Base-by-base conservation (phyloP, 2,797 vertebrate genomes). In the Emys orbicularis region DNA sequence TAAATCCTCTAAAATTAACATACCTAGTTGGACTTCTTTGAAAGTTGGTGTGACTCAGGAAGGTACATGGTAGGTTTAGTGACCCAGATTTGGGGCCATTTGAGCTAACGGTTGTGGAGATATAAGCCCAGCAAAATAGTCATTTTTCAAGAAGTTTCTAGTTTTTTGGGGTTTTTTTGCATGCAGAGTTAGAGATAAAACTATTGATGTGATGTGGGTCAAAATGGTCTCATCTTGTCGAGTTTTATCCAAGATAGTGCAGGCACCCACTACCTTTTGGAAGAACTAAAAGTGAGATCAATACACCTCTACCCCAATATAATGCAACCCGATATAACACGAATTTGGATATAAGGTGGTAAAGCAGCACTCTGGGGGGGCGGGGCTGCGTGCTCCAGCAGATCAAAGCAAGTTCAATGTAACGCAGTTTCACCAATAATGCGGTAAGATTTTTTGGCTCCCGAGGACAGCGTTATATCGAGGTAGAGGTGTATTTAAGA, bases 71-170 rank as follows among this genome's bases (percentile, higher is more conserved):
- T 65, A 65, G 34, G 16, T 18, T n/a, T 65, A 94, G 84, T 85
- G 53, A 53, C 47, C 83, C 88, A 91, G 88, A 49, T 74, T 88
- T 85, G 16, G 56, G 90, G 77, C 8, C 86, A 91, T 88, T 94
- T n/a, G 61, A n/a, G 6, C 15, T n/a, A 65, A 65, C 16, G 4
- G 8, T 8, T 68, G 34, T 68, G 34, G 8, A 68, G 18, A n/a
- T n/a, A 68, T 10, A 68, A 68, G 9, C 18, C 61, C 4, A 68
- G 18, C 8, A 68, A n/a, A 68, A 68, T n/a, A n/a, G 61, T 19
- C 2, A 11, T 21, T 68, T 68, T 68, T n/a, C 18, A 37, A n/a
- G n/a, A n/a, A n/a, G 16, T 11, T 68, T 68, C 50, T 50, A 50
- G 15, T 50, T 50, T 50, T 50, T 50, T 2, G 13, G 50, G 15